Percentiles rank a stretch among this genome's conserved stretches.
These are phyloP conservation scores for Dufourea novaeangliae DNA, from an alignment of 1,140 invertebrate species.

Conservation along the genomic window DNA sequence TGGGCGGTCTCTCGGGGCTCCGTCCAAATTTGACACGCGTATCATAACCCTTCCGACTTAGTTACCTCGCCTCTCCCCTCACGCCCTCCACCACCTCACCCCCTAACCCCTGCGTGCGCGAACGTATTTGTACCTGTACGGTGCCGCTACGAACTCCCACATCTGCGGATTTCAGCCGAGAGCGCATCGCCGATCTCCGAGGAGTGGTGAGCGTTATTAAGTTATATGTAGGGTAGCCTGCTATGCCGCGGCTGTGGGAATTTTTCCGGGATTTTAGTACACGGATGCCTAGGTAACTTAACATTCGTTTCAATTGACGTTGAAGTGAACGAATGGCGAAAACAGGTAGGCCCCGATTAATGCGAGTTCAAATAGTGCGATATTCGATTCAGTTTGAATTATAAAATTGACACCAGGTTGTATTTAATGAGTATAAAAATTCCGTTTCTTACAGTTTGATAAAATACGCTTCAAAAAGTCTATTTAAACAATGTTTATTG, in stretches of 20 bases:
- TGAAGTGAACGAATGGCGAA: too few species aligned
- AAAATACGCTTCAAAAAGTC: too few species aligned
- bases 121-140: slow-evolving; percentile 12
- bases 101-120: slow-evolving; percentile 16
- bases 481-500: too few species aligned
- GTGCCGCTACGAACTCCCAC: slow-evolving; percentile 14
- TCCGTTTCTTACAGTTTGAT: too few species aligned
- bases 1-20: slow-evolving; percentile 76
- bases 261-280: slow-evolving; percentile 17
- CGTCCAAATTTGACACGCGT: slow-evolving; percentile 78
- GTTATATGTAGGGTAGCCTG: slow-evolving; percentile 18
- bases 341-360: too few species aligned
- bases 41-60: slow-evolving; percentile 74
- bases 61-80: slow-evolving; percentile 23
- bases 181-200: not conserved
- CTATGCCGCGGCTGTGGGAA: slow-evolving; percentile 14
- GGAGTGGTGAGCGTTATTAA: slow-evolving; percentile 33
- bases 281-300: too few species aligned
- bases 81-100: not conserved
- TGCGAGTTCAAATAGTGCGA: too few species aligned
- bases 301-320: too few species aligned
- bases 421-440: too few species aligned
- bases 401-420: too few species aligned
- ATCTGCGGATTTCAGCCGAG: slow-evolving; percentile 44
- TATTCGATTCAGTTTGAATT: too few species aligned